phyloP scores from a whole-genome alignment of 2,888 invertebrate genomes.

The Amphimallon solstitiale region DNA sequence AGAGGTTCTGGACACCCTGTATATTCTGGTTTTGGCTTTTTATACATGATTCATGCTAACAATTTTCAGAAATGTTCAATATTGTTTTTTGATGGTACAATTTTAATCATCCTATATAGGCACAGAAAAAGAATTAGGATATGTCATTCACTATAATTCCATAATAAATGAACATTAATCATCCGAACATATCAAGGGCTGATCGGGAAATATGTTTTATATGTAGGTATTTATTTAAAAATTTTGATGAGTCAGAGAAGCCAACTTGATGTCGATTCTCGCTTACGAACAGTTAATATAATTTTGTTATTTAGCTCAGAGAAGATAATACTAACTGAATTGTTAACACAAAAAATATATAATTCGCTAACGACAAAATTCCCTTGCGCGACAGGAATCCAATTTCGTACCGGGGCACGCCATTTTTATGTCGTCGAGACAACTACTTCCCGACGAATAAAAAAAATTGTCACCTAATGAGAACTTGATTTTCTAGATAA shows the following conservation, averaged over 20 bases:
- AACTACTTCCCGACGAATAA: not conserved
- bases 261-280: not conserved
- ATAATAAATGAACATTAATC: too few relatives aligned
- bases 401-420: constrained; percentile 11
- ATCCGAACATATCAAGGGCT: too few relatives aligned
- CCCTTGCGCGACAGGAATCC: not conserved
- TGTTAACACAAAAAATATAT: not conserved
- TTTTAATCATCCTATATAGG: too few relatives aligned
- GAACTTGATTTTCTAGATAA: not conserved
- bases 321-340: not conserved
- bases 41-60: too few relatives aligned
- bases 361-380: constrained; percentile 17
- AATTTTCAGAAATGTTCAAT: too few relatives aligned
- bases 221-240: too few relatives aligned
- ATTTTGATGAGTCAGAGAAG: not conserved
- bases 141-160: too few relatives aligned
- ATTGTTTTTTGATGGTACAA: too few relatives aligned
- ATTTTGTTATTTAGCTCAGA: not conserved
- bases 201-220: too few relatives aligned
- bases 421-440: constrained; percentile 6
- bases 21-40: too few relatives aligned
- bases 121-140: too few relatives aligned
- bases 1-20: too few relatives aligned
- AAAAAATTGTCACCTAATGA: not conserved
- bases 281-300: not conserved